Percentiles rank a stretch among this genome's conserved stretches.
Conservation (phyloP, 2,797 vertebrate species). For the Sebastes minor region DNA sequence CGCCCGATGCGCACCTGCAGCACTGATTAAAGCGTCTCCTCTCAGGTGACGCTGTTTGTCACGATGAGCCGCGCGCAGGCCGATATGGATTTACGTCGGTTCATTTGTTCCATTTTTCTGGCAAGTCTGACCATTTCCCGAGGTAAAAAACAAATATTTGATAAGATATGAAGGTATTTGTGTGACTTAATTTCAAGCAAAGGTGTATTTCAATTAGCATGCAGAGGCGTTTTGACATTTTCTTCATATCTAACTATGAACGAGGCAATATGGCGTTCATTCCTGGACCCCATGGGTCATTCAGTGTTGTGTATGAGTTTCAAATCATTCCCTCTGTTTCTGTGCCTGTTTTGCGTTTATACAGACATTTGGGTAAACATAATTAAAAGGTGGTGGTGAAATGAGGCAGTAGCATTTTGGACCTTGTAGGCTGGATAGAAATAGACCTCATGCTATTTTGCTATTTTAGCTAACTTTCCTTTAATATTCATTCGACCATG, state of each 20-base stretch:
- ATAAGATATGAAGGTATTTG: not conserved
- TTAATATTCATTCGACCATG: not conserved
- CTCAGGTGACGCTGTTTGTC: constrained; percentile 28
- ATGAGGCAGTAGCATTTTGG: not conserved
- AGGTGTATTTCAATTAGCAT: fast-evolving
- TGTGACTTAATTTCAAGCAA: not conserved
- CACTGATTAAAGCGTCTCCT: constrained; percentile 34
- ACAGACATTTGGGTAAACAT: not conserved
- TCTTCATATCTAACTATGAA: not conserved
- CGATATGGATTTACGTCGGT: constrained; percentile 51
- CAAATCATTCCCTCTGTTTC: no score
- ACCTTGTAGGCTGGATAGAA: not conserved
- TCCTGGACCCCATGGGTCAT: not conserved
- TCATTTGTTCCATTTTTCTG: constrained; percentile 39
- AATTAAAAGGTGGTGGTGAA: not conserved
- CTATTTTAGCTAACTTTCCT: not conserved
- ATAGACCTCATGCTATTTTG: no score
- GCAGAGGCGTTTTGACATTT: not conserved
- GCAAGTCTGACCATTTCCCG: not conserved
- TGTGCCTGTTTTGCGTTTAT: not conserved
- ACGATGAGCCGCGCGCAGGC: constrained; percentile 28
- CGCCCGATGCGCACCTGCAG: constrained; percentile 48
- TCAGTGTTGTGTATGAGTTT: not conserved
- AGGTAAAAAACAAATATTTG: constrained; percentile 49
- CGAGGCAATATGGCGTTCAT: not conserved